Base-by-base conservation (phyloP, 2,797 vertebrate genomes). In the Takifugu ocellatus region DNA sequence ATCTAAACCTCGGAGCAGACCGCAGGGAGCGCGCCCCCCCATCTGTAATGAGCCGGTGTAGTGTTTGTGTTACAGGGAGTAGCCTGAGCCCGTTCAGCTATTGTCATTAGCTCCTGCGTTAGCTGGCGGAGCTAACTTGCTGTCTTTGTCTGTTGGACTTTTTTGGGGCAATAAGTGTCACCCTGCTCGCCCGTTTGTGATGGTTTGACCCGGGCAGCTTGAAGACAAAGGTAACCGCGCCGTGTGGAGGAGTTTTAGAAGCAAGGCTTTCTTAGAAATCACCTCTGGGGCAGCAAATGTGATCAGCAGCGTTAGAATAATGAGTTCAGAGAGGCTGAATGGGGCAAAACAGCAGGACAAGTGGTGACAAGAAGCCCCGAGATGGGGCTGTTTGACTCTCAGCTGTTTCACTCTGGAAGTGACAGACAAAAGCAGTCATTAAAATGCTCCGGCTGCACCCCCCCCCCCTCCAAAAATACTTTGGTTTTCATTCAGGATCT, bases 51-150 rank as follows among this genome's bases (percentile, higher is more conserved):
- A 29, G 8, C 55, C 25, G 39, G 48, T 75, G 45, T 44, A 44
- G 51, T 42, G 2, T 3, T 26, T 67, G 9, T 54, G 17, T 62
- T 70, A 64, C 87, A 72, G 77, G 62, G 44, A 85, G 15, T 88
- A 88, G 84, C 55, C 84, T 5, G 59, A 77, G 74, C 82, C 84
- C 68, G 54, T 56, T 74, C 50, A 73, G 83, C 85, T 86, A 87
- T 88, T 88, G 87, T 90, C 82, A 89, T 77, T 85, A 87, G 84
- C 83, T 77, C 59, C 59, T 61, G 74, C 67, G 81, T 78, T 87
- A 88, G 86, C 83, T 46, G 58, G 50, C 21, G 56, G 61, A 59
- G 86, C 84, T 84, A 86, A 81, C 78, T 79, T 76, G 77, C 72
- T 81, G 81, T 77, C 84, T 86, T 87, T 89, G 86, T 88, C 80